Base-by-base conservation (phyloP, 2,888 invertebrate species). In the Odontocolon sp. region DNA sequence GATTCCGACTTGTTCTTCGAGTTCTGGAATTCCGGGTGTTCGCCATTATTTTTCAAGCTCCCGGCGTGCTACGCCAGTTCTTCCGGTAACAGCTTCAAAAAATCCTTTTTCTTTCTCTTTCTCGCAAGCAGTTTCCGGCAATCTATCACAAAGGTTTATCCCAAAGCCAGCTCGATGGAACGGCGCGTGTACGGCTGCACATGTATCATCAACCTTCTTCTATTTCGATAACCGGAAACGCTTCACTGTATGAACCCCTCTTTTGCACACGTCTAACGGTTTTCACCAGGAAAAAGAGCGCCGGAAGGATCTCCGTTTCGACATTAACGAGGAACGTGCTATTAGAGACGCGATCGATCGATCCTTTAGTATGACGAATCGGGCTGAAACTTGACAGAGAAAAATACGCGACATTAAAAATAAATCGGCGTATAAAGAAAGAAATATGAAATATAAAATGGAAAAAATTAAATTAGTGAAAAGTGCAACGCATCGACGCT, bases 71-170 rank as follows among this genome's bases (percentile, higher is more conserved):
- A 66, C 59, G 38, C 47, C n/a, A 52, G 42, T 36, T 52, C 73
- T 77, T 77, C 76, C 76, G 71, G 61, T 63, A 64, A 69, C 68
- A 36, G 33, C n/a, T 23, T n/a, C 50, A 16, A 57, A 50, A 50
- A 21, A 59, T 61, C 40, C 57, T 56, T 59, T 66, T 76, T 66
- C 45, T 64, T 57, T 42, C 38, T 50, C 38, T n/a, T 63, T 21
- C 77, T 26, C 16, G 33, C 47, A 40, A 52, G 33, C 47, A 40
- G 50, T 59, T 73, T 77, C 77, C 77, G 73, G 73, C 50, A 77
- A 77, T 77, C 77, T 68, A 77, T 77, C 66, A 69, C 73, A 59
- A 40, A 54, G 54, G 23, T 64, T 21, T 64, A 23, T 50, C 36
- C 11, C 4, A 26, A 33, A 50, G 16, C 26, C 36, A 33, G 21